Base-by-base conservation (phyloP, 2,888 invertebrate genomes). In the Meliscaeva auricollis region DNA sequence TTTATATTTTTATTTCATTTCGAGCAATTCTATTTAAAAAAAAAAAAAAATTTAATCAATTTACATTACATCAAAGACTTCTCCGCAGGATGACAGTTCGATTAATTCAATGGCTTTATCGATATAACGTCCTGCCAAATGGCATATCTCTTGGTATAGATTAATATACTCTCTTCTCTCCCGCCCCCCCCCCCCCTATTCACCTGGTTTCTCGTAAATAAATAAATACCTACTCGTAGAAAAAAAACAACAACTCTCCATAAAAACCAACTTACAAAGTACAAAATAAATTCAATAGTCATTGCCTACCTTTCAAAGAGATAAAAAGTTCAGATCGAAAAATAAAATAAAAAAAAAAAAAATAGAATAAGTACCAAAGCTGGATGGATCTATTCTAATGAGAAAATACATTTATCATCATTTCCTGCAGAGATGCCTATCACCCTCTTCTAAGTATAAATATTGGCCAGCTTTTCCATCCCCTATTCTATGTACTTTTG, bases 381-480 rank as follows among this genome's bases (percentile, higher is more conserved):
- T 38, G 26, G 62, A 69, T 64, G 73, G 58, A 74, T 78, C 69
- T 70, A 78, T 83, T 83, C 75, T 76, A 84, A 80, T 80, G 84
- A 76, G 80, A 80, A 80, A 74, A 79, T 80, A 70, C 80, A 84
- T 84, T 84, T 84, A 80, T 84, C 84, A 84, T 84, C 75, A 84
- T 80, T 72, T 80, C 74, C 80, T 30, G 35, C 35, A 70, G 52
- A 46, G 56, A 58, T 64, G 62, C 52, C 48, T 38, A 30, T 62
- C 74, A 62, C 52, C 62, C 48, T 13, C 17, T 22, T 52, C 52
- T 62, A 26, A 3, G 2, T 4, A 2, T 26, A 2, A 3, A 2
- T 26, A 62, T 9, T 15, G 30, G 17, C 35, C 66, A 11, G 32
- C 26, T 44, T 50, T 58, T 41, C 30, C 22, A 11, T 44, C 11